These are phyloP conservation scores for Venturia canescens DNA, from an alignment of 1,140 invertebrate species.

Conservation along the genomic window DNA sequence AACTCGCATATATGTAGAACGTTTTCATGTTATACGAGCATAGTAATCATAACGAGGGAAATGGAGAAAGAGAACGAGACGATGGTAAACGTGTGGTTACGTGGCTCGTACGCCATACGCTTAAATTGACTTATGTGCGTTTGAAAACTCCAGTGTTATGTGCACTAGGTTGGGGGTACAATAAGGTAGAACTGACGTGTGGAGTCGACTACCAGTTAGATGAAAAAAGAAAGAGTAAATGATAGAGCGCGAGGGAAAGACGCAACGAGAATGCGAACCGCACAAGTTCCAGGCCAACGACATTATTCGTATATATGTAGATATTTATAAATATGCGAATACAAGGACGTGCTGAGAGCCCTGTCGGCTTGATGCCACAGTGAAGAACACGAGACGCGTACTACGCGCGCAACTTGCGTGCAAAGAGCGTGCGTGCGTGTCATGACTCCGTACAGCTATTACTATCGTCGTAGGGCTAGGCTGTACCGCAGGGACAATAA, in stretches of 20 bases:
- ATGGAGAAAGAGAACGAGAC: constrained; percentile 5
- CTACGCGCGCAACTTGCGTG: constrained; percentile 37
- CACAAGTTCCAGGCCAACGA: constrained; percentile 10
- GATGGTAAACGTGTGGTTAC: constrained; percentile 46
- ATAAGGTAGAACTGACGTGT: constrained; percentile 21
- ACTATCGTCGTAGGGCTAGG: constrained; percentile 9
- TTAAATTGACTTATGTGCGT: constrained; percentile 48
- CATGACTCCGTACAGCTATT: constrained; percentile 39
- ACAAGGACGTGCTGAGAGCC: constrained; percentile 19
- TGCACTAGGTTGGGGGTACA: constrained; percentile 15
- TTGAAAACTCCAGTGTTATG: constrained; percentile 29
- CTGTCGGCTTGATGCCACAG: neutral
- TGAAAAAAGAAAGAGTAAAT: constrained; percentile 6
- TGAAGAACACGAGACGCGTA: constrained; percentile 32
- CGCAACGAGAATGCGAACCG: constrained; percentile 23
- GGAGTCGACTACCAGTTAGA: constrained; percentile 37
- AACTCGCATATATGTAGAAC: constrained; percentile 46
- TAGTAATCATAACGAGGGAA: neutral
- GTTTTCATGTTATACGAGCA: constrained; percentile 38
- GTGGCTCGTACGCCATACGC: constrained; percentile 45
- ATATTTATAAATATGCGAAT: neutral
- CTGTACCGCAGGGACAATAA: constrained; percentile 49
- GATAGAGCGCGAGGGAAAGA: constrained; percentile 24
- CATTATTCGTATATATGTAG: neutral
- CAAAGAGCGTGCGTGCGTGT: constrained; percentile 46